Percentiles rank a stretch among this genome's conserved stretches.
Evolutionary conservation across 92 coral and sea anemone genomes (phyloP).

Genomic region (Desmophyllum pertusum): DNA sequence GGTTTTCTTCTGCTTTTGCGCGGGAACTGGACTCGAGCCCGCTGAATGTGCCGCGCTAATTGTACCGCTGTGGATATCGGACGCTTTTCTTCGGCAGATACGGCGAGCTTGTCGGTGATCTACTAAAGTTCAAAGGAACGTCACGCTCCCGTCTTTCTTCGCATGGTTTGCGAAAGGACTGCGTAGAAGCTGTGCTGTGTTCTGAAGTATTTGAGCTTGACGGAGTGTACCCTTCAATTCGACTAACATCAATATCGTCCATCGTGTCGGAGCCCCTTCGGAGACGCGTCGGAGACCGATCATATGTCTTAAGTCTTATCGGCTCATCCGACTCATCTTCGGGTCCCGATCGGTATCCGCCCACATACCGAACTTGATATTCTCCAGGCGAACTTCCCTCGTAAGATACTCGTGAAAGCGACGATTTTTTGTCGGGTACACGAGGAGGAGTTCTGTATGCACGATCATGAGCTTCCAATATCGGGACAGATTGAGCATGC

Average conservation of each 20-base stretch:
- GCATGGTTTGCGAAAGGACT: constrained; percentile 12
- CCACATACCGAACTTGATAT: constrained; percentile 77
- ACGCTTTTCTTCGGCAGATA: constrained; percentile 51
- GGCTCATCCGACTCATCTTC: constrained; percentile 50
- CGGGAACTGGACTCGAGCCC: constrained; percentile 39
- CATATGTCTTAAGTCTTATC: constrained; percentile 48
- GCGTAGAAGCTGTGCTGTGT: constrained; percentile 1
- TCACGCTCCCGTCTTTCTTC: constrained; percentile 36
- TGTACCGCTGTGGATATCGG: constrained; percentile 37
- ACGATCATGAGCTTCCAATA: constrained; percentile 21
- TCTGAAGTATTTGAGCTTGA: constrained; percentile 16
- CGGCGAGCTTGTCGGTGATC: constrained; percentile 64
- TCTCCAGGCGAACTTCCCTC: constrained; percentile 51
- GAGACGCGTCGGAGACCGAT: constrained; percentile 63
- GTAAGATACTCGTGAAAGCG: constrained; percentile 48
- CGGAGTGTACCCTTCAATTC: constrained; percentile 8
- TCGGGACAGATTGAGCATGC: constrained; percentile 31
- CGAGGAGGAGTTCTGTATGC: not conserved
- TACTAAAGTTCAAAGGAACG: constrained; percentile 20
- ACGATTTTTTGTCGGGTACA: constrained; percentile 10
- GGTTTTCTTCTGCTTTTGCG: constrained; percentile 69
- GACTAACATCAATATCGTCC: constrained; percentile 11
- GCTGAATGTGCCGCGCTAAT: constrained; percentile 40
- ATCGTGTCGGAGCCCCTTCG: constrained; percentile 63
- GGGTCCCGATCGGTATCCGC: constrained; percentile 81